Conservation (phyloP, 1,140 invertebrate genomes). For the Drosophila tristis region DNA sequence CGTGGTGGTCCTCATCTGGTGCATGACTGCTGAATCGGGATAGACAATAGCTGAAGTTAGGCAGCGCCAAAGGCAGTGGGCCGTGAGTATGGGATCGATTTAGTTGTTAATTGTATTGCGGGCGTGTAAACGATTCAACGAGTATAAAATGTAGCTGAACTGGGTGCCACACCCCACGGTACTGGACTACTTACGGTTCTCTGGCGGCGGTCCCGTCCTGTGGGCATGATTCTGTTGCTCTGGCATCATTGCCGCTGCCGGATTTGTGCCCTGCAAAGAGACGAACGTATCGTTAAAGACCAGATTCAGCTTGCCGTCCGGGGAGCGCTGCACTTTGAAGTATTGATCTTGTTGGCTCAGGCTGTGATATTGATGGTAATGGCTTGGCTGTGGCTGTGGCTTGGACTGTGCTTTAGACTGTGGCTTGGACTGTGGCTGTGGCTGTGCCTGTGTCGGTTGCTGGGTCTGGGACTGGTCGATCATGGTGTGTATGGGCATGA, state of each 20-base stretch:
- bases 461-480: constrained; percentile 31
- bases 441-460: constrained; percentile 12
- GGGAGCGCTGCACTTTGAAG: constrained; percentile 82
- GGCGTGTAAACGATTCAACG: constrained; percentile 4
- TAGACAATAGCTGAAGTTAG: constrained; percentile 74
- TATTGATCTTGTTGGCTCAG: constrained; percentile 67
- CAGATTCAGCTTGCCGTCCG: constrained; percentile 82
- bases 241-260: neutral
- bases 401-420: constrained; percentile 26
- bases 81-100: constrained; percentile 58
- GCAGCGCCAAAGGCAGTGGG: constrained; percentile 56
- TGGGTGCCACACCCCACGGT: no score
- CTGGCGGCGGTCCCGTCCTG: neutral
- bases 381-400: constrained; percentile 38
- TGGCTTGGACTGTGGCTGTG: constrained; percentile 20
- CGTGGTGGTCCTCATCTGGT: neutral
- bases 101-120: constrained; percentile 63
- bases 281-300: constrained; percentile 79
- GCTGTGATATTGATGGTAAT: constrained; percentile 74
- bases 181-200: constrained; percentile 56
- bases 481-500: constrained; percentile 72
- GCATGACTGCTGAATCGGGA: constrained; percentile 47
- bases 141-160: constrained; percentile 41
- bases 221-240: constrained; percentile 11
- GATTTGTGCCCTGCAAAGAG: constrained; percentile 58